Evolutionary conservation across 2,888 invertebrate species (phyloP).

Genomic region (Conomelus anceps): DNA sequence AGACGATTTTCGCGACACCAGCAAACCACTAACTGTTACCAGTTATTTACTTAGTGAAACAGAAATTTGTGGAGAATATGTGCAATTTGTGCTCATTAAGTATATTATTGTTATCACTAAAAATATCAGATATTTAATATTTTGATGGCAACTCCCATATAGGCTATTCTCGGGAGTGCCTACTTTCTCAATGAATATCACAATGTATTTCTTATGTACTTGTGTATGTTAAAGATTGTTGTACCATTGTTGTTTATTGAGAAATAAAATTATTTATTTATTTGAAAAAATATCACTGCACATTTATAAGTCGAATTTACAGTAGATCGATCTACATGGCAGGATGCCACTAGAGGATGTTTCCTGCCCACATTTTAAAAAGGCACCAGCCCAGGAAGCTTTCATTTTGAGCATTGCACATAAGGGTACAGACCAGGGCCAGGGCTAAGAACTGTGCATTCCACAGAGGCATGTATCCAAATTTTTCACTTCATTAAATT

Average conservation of each 20-base stretch:
- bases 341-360: conserved; percentile 8
- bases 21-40: too few species aligned
- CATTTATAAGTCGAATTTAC: neutral
- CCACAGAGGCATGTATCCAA: neutral
- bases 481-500: neutral
- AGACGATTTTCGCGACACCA: neutral
- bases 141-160: too few species aligned
- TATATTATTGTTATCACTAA: too few species aligned
- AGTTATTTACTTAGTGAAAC: neutral
- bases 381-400: conserved; percentile 4
- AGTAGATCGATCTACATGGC: neutral
- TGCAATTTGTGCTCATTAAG: too few species aligned
- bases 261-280: too few species aligned
- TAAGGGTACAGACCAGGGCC: neutral
- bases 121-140: too few species aligned
- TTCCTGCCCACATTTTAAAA: conserved; percentile 1
- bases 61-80: neutral
- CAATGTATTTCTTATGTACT: too few species aligned
- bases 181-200: too few species aligned
- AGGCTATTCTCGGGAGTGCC: too few species aligned
- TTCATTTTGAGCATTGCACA: neutral
- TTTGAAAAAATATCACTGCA: neutral
- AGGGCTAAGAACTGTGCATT: neutral
- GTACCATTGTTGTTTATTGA: too few species aligned
- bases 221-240: too few species aligned